These are phyloP conservation scores for Eira barbara DNA, from an alignment of 2,113 vertebrate species.

Conservation along the genomic window DNA sequence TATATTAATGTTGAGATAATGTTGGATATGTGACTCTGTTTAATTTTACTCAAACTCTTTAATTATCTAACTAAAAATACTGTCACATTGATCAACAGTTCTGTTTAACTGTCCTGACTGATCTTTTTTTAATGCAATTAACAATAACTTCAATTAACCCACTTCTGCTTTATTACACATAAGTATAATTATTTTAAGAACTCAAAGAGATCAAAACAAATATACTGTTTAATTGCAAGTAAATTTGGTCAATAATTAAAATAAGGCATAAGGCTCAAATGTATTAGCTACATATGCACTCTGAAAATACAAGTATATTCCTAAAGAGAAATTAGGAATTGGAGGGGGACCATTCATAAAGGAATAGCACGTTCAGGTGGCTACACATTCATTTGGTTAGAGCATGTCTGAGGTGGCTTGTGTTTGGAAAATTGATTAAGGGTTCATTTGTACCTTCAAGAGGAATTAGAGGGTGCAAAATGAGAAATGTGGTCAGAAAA, in stretches of 20 bases:
- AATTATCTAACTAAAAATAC: background rate
- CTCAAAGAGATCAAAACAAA: background rate
- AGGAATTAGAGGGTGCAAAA: background rate
- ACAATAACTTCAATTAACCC: constrained; percentile 14
- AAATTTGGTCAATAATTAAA: background rate
- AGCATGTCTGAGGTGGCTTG: background rate
- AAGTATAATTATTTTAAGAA: background rate
- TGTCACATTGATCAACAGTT: background rate
- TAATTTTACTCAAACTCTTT: background rate
- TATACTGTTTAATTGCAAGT: background rate
- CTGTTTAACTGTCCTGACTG: background rate
- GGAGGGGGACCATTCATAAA: background rate
- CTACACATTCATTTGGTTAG: background rate
- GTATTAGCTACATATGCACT: background rate
- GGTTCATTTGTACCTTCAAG: background rate
- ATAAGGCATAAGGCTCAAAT: background rate
- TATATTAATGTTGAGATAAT: background rate
- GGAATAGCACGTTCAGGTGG: background rate
- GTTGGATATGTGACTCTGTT: background rate
- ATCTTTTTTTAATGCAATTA: background rate
- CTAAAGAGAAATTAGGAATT: background rate
- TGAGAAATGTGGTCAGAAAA: background rate
- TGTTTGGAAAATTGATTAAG: background rate
- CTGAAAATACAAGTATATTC: background rate
- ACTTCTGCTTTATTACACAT: background rate